A percentile compares a stretch with the other conserved stretches of the same genome.
phyloP scores from a whole-genome alignment of 37 sponge, comb jelly and placozoan species.

The Axinella damicornis region DNA sequence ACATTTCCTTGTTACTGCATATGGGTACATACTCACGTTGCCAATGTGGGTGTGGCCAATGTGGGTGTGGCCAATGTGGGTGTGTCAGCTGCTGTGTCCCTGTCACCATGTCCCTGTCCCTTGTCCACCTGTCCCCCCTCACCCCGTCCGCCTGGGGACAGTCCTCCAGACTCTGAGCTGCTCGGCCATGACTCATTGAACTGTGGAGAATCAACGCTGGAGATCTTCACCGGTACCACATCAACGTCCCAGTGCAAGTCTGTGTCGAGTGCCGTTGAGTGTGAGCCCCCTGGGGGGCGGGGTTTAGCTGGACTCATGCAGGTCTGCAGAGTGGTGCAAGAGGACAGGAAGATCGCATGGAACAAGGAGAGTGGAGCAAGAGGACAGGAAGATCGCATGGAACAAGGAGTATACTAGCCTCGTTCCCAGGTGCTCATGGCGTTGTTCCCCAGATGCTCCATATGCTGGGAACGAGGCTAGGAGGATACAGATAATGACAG shows the following conservation, averaged over 20 bases:
- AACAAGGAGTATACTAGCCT: too few relatives aligned
- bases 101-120: not conserved
- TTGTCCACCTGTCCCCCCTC: not conserved
- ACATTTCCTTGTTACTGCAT: too few relatives aligned
- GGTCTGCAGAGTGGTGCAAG: not conserved
- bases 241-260: not conserved
- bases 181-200: slow-evolving; percentile 33
- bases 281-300: not conserved
- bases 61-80: not conserved
- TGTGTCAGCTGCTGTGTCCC: too few relatives aligned
- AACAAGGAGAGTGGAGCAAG: too few relatives aligned
- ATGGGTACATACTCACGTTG: not conserved
- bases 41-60: not conserved
- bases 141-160: not conserved
- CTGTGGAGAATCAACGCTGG: slow-evolving; percentile 11
- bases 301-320: not conserved
- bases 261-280: not conserved
- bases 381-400: too few relatives aligned
- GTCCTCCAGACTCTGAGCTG: not conserved
- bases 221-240: not conserved
- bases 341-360: too few relatives aligned
- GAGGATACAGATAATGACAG: too few relatives aligned
- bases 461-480: too few relatives aligned
- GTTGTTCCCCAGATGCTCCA: too few relatives aligned
- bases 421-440: too few relatives aligned